Percentiles rank a stretch among this genome's conserved stretches.
Conservation (phyloP, 64 coral and sea anemone genomes). For the Catalaphyllia jardinei region DNA sequence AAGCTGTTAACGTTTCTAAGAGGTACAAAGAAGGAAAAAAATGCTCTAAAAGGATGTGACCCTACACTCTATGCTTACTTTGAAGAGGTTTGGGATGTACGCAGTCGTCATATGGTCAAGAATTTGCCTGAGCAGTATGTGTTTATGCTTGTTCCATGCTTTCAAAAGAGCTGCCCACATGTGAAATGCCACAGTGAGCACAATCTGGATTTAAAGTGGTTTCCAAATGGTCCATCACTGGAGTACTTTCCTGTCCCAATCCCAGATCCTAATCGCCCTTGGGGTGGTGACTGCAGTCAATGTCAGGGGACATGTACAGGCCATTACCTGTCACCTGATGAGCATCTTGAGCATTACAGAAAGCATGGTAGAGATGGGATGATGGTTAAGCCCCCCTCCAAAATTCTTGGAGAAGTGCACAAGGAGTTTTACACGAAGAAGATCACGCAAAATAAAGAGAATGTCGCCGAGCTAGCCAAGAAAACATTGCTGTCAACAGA, state of each 20-base stretch:
- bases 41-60: slow-evolving; percentile 29
- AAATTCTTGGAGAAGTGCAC: slow-evolving; percentile 45
- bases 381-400: slow-evolving; percentile 26
- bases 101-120: no score
- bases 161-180: slow-evolving; percentile 48
- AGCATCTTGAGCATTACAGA: neutral
- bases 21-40: slow-evolving; percentile 35
- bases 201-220: no score
- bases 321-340: no score
- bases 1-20: slow-evolving; percentile 15
- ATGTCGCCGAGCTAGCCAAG: slow-evolving; percentile 27
- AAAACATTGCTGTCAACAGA: slow-evolving; percentile 60
- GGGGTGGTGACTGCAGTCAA: no score
- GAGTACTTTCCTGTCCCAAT: no score
- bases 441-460: slow-evolving; percentile 7
- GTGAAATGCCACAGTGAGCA: slow-evolving; percentile 31
- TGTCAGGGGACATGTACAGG: no score
- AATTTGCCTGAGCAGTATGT: slow-evolving; percentile 61
- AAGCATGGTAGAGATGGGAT: slow-evolving; percentile 9
- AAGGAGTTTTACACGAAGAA: neutral
- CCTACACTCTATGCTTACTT: slow-evolving; percentile 56
- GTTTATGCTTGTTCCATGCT: slow-evolving; percentile 64
- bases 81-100: slow-evolving; percentile 58
- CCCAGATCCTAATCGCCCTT: no score
- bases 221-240: no score